Base-by-base conservation (phyloP, 1,140 invertebrate genomes). In the Drosophila biarmipes region DNA sequence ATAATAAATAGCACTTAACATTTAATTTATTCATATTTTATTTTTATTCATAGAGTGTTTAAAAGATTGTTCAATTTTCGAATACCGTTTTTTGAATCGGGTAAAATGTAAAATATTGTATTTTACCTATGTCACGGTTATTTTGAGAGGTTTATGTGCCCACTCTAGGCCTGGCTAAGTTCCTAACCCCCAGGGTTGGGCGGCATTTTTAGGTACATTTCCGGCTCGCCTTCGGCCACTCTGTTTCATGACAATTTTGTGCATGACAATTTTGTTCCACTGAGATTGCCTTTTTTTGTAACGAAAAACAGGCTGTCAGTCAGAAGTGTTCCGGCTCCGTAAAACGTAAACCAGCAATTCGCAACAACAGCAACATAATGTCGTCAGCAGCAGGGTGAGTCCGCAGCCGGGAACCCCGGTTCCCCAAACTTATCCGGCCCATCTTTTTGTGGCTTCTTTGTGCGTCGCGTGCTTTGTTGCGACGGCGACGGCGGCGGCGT, bases 361-460 rank as follows among this genome's bases (percentile, higher is more conserved):
- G 19, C 42, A 81, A 40, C 54, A 68, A 59, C 38, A 79, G 63
- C 38, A 79, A 72, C 37, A 87, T 45, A 69, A 89, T 89, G 84
- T 87, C 84, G 67, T 52, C 78, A 78, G 34, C 73, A 73, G 34
- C 67, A 58, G 55, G 82, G 82, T 87, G 76, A 87, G 82, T 89
- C 11, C 46, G 2, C 40, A 35, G 11, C 19, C 31, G 6, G 7
- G n/a, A 2, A 40, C 38, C 15, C 17, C 29, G 29, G 17, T 7
- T 10, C 10, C 3, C 11, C 10, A 5, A 7, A 3, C 8, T 8
- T 19, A 19, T 11, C 19, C 31, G 6, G 21, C 27, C 56, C 37
- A 68, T 80, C 80, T 75, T 86, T 85, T 86, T 86, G 82, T 87
- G 82, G 84, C 84, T 89, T 89, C 80, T 80, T 77, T 87, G 75